These are phyloP conservation scores for Lophotriccus pileatus DNA, from an alignment of 2,797 vertebrate species.

Conservation along the genomic window DNA sequence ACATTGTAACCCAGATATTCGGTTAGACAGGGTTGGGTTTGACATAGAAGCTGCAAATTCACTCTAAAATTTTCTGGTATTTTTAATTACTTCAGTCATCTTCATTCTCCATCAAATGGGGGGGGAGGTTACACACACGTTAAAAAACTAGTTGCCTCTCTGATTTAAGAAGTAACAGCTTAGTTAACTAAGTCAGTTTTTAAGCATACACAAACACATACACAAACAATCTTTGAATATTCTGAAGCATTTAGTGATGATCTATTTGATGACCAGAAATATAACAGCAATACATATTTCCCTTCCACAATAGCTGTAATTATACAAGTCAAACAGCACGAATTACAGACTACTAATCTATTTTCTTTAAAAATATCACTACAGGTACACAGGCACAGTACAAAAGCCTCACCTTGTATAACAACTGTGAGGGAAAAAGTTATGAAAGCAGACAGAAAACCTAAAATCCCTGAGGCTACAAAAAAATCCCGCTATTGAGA, in stretches of 20 bases:
- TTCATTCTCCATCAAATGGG: neutral
- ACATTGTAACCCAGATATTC: neutral
- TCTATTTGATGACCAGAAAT: constrained; percentile 22
- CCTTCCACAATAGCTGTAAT: constrained; percentile 21
- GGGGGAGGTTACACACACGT: neutral
- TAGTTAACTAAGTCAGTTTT: constrained; percentile 1
- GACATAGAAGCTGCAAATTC: neutral
- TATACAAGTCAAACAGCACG: constrained; percentile 47
- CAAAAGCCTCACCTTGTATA: constrained; percentile 82
- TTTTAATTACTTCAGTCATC: constrained; percentile 42
- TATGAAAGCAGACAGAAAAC: constrained; percentile 82
- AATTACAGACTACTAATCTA: constrained; percentile 80
- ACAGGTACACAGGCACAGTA: constrained; percentile 66
- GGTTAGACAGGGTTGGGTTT: neutral
- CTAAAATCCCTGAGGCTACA: constrained; percentile 82
- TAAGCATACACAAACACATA: neutral
- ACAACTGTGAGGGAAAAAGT: constrained; percentile 78
- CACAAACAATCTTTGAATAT: constrained; percentile 33
- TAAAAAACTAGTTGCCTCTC: neutral
- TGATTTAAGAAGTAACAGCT: neutral
- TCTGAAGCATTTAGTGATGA: constrained; percentile 30
- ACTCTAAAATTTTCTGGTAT: constrained; percentile 12
- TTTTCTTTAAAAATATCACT: constrained; percentile 68
- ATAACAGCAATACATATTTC: constrained; percentile 23
- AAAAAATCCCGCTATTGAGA: constrained; percentile 87